Conservation (phyloP, 2,888 invertebrate genomes). For the Nesidiocoris tenuis region DNA sequence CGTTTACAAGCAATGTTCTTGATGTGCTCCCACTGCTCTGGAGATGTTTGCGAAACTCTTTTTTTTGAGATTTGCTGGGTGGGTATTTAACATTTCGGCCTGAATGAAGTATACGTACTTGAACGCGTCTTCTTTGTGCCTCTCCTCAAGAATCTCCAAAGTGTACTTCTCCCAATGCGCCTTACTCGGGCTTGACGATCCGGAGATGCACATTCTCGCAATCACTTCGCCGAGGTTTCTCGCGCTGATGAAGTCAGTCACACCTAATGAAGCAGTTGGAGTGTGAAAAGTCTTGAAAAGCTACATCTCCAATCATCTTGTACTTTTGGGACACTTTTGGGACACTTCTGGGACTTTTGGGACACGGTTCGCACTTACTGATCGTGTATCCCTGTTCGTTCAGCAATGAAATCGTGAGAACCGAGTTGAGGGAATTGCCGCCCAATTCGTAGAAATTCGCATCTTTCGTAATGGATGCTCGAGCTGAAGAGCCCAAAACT, state of each 20-base stretch:
- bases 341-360: too few species aligned
- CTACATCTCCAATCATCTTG: too few species aligned
- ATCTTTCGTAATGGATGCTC: conserved; percentile 63
- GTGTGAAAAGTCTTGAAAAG: background rate
- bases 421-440: conserved; percentile 83
- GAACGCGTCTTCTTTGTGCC: conserved; percentile 67
- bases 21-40: too few species aligned
- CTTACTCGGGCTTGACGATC: conserved; percentile 20
- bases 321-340: too few species aligned
- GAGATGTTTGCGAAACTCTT: too few species aligned
- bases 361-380: too few species aligned
- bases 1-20: too few species aligned
- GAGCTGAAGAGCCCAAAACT: conserved; percentile 61
- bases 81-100: too few species aligned
- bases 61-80: too few species aligned
- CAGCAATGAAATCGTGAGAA: conserved; percentile 74
- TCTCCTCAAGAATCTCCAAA: conserved; percentile 61
- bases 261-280: conserved; percentile 60
- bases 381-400: conserved; percentile 76
- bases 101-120: conserved; percentile 69
- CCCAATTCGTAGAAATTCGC: conserved; percentile 80
- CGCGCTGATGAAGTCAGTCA: conserved; percentile 77
- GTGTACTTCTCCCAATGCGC: conserved; percentile 53
- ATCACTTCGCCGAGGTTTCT: conserved; percentile 69
- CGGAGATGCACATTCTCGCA: conserved; percentile 57